Percentiles rank a stretch among this genome's conserved stretches.
phyloP scores from a whole-genome alignment of 2,888 invertebrate species.

The Bedellia somnulentella region DNA sequence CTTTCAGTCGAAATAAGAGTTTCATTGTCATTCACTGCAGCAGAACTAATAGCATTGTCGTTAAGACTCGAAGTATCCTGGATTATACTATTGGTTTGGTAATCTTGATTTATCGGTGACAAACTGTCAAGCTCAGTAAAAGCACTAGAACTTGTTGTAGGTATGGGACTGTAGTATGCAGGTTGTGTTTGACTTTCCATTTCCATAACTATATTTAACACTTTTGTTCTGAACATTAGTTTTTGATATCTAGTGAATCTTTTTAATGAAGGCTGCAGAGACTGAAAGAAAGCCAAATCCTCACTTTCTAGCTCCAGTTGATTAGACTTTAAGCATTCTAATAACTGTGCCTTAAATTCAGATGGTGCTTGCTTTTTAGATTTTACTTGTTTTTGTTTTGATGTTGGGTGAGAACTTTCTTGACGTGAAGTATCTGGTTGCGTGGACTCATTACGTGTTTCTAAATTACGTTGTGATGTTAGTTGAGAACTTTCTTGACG shows the following conservation, averaged over 20 bases:
- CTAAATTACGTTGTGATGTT: not conserved
- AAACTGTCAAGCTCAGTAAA: too few relatives aligned
- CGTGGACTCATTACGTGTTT: not conserved
- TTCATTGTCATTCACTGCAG: too few relatives aligned
- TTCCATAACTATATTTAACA: not conserved
- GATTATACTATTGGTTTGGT: too few relatives aligned
- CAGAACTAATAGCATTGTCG: too few relatives aligned
- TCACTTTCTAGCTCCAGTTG: not conserved
- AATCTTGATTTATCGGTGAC: too few relatives aligned
- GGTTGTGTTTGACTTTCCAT: not conserved
- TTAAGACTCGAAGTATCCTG: too few relatives aligned
- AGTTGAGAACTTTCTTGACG: not conserved
- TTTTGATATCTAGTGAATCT: not conserved
- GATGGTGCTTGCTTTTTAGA: not conserved
- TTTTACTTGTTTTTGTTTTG: not conserved
- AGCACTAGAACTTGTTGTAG: too few relatives aligned
- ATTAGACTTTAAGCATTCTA: too few relatives aligned
- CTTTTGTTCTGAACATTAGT: not conserved
- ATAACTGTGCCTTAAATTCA: too few relatives aligned
- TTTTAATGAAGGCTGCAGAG: not conserved
- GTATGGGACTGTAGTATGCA: too few relatives aligned
- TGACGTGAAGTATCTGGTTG: not conserved
- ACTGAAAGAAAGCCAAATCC: not conserved
- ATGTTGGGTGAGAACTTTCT: not conserved
- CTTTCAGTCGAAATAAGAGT: too few relatives aligned